Conservation (phyloP, 2,888 invertebrate genomes). For the Eupithecia tripunctaria region DNA sequence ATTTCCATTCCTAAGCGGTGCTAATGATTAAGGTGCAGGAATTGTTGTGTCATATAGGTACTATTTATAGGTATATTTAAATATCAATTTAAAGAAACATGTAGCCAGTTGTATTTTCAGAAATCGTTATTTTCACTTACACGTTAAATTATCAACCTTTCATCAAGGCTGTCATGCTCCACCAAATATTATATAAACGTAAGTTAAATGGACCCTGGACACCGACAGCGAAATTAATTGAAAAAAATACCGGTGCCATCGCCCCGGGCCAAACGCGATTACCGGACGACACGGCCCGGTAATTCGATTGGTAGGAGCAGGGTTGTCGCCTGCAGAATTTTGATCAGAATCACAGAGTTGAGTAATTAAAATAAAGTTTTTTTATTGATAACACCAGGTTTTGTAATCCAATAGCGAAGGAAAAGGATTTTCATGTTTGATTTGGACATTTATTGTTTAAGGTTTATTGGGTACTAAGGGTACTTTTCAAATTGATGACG, state of each 20-base stretch:
- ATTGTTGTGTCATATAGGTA: too few species aligned
- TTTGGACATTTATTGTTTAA: neutral
- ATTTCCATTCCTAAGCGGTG: too few species aligned
- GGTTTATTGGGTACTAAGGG: too few species aligned
- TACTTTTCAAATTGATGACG: neutral
- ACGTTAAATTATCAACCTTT: neutral
- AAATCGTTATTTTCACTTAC: neutral
- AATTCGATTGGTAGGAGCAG: constrained; percentile 63
- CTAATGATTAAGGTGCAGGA: too few species aligned
- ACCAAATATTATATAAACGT: neutral
- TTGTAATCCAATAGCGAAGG: neutral
- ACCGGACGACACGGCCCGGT: constrained; percentile 54
- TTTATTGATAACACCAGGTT: neutral
- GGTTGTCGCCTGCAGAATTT: constrained; percentile 5
- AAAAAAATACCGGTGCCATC: constrained; percentile 31
- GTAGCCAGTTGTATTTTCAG: neutral
- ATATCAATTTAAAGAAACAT: neutral
- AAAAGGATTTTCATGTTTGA: neutral
- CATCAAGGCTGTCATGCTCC: neutral
- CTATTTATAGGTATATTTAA: neutral
- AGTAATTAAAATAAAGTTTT: neutral
- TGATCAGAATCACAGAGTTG: neutral
- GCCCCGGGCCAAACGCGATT: constrained; percentile 54
- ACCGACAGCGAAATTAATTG: constrained; percentile 30
- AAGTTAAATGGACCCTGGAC: neutral